Percentiles rank a stretch among this genome's conserved stretches.
These are phyloP conservation scores for Sphenodon punctatus DNA, from an alignment of 2,797 vertebrate genomes.

Conservation along the genomic window DNA sequence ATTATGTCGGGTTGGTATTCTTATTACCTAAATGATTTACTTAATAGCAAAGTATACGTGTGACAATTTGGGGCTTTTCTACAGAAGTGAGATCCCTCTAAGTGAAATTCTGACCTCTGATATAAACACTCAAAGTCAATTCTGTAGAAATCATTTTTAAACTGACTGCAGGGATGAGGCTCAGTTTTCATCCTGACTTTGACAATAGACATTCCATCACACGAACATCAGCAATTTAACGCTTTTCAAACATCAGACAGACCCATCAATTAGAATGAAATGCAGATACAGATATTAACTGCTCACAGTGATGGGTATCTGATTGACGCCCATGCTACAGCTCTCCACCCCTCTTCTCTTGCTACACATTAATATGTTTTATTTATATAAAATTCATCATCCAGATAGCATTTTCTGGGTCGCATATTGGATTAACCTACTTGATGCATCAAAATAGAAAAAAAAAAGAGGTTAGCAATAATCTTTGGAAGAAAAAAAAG, in stretches of 20 bases:
- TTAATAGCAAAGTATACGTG: slow-evolving; percentile 33
- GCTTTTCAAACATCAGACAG: slow-evolving; percentile 75
- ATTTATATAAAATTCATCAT: slow-evolving; percentile 27
- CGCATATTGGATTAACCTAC: slow-evolving; percentile 30
- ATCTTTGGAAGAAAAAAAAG: neutral
- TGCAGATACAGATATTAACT: slow-evolving; percentile 70
- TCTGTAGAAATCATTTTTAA: slow-evolving; percentile 70
- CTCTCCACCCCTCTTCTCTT: slow-evolving; percentile 22
- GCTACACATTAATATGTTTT: slow-evolving; percentile 58
- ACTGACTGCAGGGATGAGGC: slow-evolving; percentile 40
- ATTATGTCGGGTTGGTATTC: slow-evolving; percentile 40
- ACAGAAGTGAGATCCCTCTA: slow-evolving; percentile 51
- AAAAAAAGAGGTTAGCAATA: slow-evolving; percentile 44
- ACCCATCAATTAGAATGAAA: slow-evolving; percentile 76
- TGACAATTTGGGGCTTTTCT: slow-evolving; percentile 34
- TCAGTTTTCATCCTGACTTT: slow-evolving; percentile 53
- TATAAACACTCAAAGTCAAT: slow-evolving; percentile 71
- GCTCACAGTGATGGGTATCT: slow-evolving; percentile 62
- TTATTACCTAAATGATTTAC: slow-evolving; percentile 43
- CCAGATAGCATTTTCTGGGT: slow-evolving; percentile 15
- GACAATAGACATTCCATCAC: slow-evolving; percentile 74
- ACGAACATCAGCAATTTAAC: slow-evolving; percentile 73
- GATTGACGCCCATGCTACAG: slow-evolving; percentile 43
- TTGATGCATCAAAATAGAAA: slow-evolving; percentile 17
- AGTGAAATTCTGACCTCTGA: slow-evolving; percentile 79